Base-by-base conservation (phyloP, 2,113 vertebrate genomes). In the Zapus hudsonius region DNA sequence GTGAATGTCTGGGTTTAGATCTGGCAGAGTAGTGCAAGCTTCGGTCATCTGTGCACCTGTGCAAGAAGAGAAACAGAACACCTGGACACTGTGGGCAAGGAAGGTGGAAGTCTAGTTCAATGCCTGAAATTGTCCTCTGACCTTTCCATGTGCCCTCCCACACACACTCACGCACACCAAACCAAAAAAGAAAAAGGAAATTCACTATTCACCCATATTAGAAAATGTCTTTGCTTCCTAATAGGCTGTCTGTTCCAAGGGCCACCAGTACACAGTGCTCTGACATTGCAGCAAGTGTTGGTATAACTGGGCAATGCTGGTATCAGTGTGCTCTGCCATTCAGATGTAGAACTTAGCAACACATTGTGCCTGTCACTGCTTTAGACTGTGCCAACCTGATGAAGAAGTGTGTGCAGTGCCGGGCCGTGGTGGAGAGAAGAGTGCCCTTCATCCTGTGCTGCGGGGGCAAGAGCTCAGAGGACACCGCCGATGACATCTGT, bases 341-440 rank as follows among this genome's bases (percentile, higher is more conserved):
- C n/a, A n/a, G n/a, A n/a, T 33, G 12, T n/a, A 40, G 64, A 82
- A 82, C 33, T 74, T 44, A 85, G 33, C 84, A 78, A 85, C 64
- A 78, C 27, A 83, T 92, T 19, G 27, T 33, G 10, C 88, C 25
- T 55, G 38, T 44, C 92, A 10, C 59, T 94, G 0, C 90, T 61
- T 87, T 22, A 99, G 99, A 99, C 95, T 99, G 99, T 98, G 99
- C 99, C 91, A 99, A 97, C 97, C 98, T 99, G 95, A 99, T 99
- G 99, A 99, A 99, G 98, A 99, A 99, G 95, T 99, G 99, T 93
- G 99, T 99, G 64, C 99, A 99, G 97, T 99, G 99, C 93, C 99
- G 99, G 85, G 99, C 99, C 80, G 98, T 99, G 63, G 99, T 99
- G 89, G 99, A 99, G 93, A 98, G 98, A 93, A 98, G 99, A 98